Percentiles rank a stretch among this genome's conserved stretches.
Conservation (phyloP, 2,797 vertebrate species). For the Notolabrus celidotus region DNA sequence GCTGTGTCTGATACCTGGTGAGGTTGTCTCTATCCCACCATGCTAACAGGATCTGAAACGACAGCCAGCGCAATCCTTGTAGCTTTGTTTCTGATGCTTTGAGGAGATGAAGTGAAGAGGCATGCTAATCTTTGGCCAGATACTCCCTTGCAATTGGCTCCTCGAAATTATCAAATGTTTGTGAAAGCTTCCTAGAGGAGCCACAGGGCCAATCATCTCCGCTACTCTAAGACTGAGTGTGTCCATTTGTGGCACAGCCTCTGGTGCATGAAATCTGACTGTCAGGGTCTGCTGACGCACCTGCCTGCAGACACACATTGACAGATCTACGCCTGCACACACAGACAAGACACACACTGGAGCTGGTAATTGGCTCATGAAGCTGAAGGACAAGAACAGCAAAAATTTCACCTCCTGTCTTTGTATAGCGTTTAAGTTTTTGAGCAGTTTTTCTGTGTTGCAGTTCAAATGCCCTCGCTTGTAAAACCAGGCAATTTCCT, state of each 20-base stretch:
- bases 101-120: constrained; percentile 22
- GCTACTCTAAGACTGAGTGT: constrained; percentile 42
- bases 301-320: constrained; percentile 55
- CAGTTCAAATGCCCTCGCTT: constrained; percentile 64
- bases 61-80: constrained; percentile 1
- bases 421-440: constrained; percentile 31
- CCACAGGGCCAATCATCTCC: constrained; percentile 58
- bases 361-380: constrained; percentile 69
- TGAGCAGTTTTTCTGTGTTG: constrained; percentile 47
- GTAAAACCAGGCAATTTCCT: constrained; percentile 77
- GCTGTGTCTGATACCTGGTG: background rate
- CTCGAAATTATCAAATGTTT: constrained; percentile 42
- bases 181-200: constrained; percentile 50
- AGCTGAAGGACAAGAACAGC: constrained; percentile 60
- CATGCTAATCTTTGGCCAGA: constrained; percentile 36
- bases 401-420: constrained; percentile 47
- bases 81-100: constrained; percentile 29
- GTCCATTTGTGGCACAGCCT: constrained; percentile 54
- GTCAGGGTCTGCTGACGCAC: constrained; percentile 74
- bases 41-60: constrained; percentile 11
- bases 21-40: background rate
- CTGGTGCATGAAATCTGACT: constrained; percentile 80
- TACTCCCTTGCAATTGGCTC: constrained; percentile 55
- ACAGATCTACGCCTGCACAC: constrained; percentile 17
- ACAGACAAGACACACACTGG: constrained; percentile 37